Conservation (phyloP, 2,797 vertebrate species). For the Crax fasciolata region DNA sequence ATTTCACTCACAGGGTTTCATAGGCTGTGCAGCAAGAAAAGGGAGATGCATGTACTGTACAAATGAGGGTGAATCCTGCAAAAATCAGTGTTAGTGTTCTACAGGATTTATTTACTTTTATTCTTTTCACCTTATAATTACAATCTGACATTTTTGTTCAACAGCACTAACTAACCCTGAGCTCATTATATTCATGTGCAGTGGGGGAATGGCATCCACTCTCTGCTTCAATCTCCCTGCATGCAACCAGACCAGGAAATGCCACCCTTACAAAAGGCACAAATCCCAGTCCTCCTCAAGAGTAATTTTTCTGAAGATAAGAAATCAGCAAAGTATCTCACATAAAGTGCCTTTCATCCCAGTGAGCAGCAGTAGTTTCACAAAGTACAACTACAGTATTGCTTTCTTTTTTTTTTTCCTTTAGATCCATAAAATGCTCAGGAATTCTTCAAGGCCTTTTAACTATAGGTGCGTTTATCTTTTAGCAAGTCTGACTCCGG, state of each 20-base stretch:
- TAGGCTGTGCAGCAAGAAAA: background rate
- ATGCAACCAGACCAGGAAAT: background rate
- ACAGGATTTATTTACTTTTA: background rate
- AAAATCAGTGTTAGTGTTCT: background rate
- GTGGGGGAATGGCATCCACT: background rate
- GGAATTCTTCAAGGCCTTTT: background rate
- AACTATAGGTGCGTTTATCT: background rate
- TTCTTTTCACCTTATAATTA: background rate
- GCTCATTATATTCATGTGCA: background rate
- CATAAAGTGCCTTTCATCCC: constrained; percentile 27
- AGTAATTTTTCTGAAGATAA: background rate
- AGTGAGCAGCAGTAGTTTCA: background rate
- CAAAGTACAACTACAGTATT: background rate
- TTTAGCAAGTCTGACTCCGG: background rate
- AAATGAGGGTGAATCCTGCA: background rate
- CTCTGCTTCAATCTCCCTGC: background rate
- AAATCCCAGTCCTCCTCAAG: background rate
- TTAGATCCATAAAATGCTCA: background rate
- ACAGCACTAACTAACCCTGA: background rate
- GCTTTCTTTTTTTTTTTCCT: background rate
- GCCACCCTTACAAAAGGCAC: background rate
- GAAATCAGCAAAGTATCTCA: background rate
- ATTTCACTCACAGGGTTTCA: background rate
- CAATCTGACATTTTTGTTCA: background rate
- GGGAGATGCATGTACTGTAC: fast-evolving